Evolutionary conservation across 1,140 invertebrate species (phyloP).

Genomic region (Gonioctena quinquepunctata): DNA sequence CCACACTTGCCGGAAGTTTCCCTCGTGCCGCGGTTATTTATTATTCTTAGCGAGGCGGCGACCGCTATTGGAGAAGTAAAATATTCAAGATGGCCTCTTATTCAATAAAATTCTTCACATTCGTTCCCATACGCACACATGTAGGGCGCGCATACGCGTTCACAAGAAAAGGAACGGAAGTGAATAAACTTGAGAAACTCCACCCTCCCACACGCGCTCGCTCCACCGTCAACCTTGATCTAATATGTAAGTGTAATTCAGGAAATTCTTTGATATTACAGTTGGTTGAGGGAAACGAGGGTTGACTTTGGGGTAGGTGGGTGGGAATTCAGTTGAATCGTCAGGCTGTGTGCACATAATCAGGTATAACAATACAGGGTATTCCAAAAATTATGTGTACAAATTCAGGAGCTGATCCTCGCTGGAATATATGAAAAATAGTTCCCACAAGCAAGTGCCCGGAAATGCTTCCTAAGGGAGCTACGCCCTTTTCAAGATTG

Average conservation of each 20-base stretch:
- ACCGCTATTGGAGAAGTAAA: constrained; percentile 4
- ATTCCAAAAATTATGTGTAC: too few species aligned
- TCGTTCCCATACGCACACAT: not conserved
- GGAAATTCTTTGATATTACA: not conserved
- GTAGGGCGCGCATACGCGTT: not conserved
- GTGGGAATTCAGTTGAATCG: too few species aligned
- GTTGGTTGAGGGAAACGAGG: not conserved
- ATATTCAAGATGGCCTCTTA: constrained; percentile 15
- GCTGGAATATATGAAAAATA: too few species aligned
- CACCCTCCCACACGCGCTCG: constrained; percentile 3
- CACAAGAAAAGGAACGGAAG: not conserved
- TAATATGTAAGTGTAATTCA: not conserved
- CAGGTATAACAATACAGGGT: too few species aligned
- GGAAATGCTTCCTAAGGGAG: too few species aligned
- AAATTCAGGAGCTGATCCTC: too few species aligned
- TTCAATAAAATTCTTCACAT: constrained; percentile 14
- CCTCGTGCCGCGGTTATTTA: constrained; percentile 1
- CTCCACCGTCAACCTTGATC: not conserved
- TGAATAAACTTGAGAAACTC: constrained; percentile 1
- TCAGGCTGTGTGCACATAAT: too few species aligned
- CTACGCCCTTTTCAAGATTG: too few species aligned
- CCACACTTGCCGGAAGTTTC: not conserved
- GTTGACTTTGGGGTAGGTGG: not conserved
- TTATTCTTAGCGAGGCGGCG: not conserved
- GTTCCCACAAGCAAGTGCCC: too few species aligned